Evolutionary conservation across 2,113 vertebrate species (phyloP), one percentile per base, ranked within the genome.

Genomic region (Xiphias gladius): DNA sequence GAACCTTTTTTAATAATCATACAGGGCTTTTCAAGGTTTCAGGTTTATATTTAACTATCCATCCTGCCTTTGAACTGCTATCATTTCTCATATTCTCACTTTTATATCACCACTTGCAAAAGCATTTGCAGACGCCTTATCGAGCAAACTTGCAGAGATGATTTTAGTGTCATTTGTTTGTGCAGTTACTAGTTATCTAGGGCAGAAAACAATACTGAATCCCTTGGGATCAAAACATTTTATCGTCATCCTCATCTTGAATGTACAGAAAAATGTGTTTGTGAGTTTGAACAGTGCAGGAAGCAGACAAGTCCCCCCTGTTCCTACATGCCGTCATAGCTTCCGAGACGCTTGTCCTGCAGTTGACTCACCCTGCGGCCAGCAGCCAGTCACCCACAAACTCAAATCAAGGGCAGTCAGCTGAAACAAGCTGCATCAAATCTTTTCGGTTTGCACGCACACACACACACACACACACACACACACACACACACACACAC

Each of bases 361-460:
- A 66, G 76, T 85, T 28, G 54, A 84, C 71, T 86, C 75, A 39
- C 67, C 77, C 75, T 28, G 55, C 17, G 26, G 84, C 81, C 81
- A 67, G 52, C 83, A 78, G 67, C 55, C 79, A 57, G 26, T 88
- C 89, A 81, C 32, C 66, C 81, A 37, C 46, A 62, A 46, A 12
- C 43, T 63, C 79, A 24, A 22, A 24, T 62, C 73, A 16, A 70
- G 80, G 84, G 57, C 79, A 84, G 75, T 58, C 75, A 16, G 26
- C 68, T 76, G 65, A 83, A 85, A 86, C 76, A 26, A 80, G 54
- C 46, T n/a, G 41, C 80, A 55, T 80, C 79, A 69, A 8, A 52
- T 55, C 32, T 64, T 32, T 62, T 55, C 58, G 43, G 32, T 30
- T 46, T 26, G 0, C 55, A n/a, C 70, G 19, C 58, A 57, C 65